A percentile compares a stretch with the other conserved stretches of the same genome.
Conservation (phyloP, 2,113 vertebrate species). For the Pterocles orientalis region DNA sequence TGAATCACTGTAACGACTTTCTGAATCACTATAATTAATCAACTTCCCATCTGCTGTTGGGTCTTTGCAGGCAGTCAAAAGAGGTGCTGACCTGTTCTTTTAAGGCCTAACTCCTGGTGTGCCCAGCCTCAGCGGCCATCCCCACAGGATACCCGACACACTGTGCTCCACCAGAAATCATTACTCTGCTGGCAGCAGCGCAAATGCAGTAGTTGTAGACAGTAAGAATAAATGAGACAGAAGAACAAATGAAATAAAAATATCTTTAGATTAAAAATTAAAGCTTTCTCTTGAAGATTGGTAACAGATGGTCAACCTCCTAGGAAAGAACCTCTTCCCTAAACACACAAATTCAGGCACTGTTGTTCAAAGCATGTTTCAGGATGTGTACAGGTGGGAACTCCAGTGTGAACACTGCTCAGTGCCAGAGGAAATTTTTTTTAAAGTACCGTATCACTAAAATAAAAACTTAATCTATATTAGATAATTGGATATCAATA, state of each 20-base stretch:
- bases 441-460: background rate
- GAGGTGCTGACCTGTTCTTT: background rate
- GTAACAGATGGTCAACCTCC: background rate
- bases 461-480: background rate
- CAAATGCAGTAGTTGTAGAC: background rate
- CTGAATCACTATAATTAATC: background rate
- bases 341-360: background rate
- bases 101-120: background rate
- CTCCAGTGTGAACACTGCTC: background rate
- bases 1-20: background rate
- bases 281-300: background rate
- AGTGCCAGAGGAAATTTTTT: background rate
- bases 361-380: background rate
- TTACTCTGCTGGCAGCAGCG: background rate
- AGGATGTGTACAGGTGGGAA: background rate
- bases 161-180: background rate
- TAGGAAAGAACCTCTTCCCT: background rate
- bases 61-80: background rate
- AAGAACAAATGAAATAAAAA: background rate
- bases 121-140: background rate
- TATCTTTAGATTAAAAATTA: background rate
- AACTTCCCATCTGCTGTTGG: background rate
- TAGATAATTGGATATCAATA: background rate
- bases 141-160: background rate
- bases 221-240: background rate